Evolutionary conservation across 1,140 invertebrate genomes (phyloP).

Genomic region (Halesus radiatus): DNA sequence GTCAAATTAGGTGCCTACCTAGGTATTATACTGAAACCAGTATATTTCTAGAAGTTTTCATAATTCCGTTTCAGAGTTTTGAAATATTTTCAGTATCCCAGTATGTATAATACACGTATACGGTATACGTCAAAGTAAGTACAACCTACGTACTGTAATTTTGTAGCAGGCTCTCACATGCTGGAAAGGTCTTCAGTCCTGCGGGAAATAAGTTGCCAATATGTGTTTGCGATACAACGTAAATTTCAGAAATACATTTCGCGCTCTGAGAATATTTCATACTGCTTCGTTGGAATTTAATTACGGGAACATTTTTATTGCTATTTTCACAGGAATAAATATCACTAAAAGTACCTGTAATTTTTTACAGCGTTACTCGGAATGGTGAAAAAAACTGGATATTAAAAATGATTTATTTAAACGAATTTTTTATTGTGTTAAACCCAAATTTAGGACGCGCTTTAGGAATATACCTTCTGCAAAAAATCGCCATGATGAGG

Average conservation of each 20-base stretch:
- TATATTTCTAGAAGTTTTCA: no score
- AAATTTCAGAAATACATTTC: conserved; percentile 50
- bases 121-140: background rate
- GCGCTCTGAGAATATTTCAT: conserved; percentile 27
- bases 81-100: conserved; percentile 8
- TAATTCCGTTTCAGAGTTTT: background rate
- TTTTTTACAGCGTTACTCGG: no score
- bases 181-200: conserved; percentile 48
- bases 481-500: no score
- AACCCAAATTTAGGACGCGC: no score
- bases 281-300: conserved; percentile 35
- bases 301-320: conserved; percentile 18
- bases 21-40: no score
- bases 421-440: no score
- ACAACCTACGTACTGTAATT: background rate
- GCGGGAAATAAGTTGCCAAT: conserved; percentile 56
- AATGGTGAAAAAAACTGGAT: no score
- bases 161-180: conserved; percentile 15
- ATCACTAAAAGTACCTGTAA: conserved; percentile 16
- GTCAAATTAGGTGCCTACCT: no score
- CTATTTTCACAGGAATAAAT: conserved; percentile 16
- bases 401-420: no score
- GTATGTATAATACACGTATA: no score
- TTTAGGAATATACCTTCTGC: no score
- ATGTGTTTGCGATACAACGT: conserved; percentile 51